Evolutionary conservation across 2,797 vertebrate genomes (phyloP).

Genomic region (Poeciliopsis presidionis): DNA sequence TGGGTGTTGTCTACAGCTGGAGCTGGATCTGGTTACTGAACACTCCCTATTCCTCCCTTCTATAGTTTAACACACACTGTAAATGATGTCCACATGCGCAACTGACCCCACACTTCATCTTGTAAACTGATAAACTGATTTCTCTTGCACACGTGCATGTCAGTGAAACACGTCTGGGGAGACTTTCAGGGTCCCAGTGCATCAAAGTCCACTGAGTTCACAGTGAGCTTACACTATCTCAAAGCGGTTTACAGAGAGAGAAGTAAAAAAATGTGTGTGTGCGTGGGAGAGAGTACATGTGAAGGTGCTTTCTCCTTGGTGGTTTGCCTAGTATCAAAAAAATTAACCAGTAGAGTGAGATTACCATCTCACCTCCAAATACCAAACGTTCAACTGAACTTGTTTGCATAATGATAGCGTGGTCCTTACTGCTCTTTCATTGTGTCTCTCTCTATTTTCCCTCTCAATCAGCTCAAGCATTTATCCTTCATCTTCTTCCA

Average conservation of each 20-base stretch:
- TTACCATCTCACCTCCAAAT: conserved; percentile 5
- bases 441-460: conserved; percentile 24
- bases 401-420: conserved; percentile 56
- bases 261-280: conserved; percentile 1
- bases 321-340: conserved; percentile 31
- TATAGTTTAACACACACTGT: conserved; percentile 36
- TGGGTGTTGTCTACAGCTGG: conserved; percentile 81
- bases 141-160: conserved; percentile 10
- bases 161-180: conserved; percentile 27
- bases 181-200: conserved; percentile 17
- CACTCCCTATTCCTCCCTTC: conserved; percentile 64
- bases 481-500: conserved; percentile 42
- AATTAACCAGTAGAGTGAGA: conserved; percentile 57
- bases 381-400: conserved; percentile 43
- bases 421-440: conserved; percentile 3
- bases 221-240: conserved; percentile 14
- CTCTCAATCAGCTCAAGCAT: conserved; percentile 5
- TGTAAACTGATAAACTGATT: conserved; percentile 12
- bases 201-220: conserved; percentile 24
- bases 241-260: neutral
- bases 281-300: neutral
- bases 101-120: conserved; percentile 26
- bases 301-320: conserved; percentile 17
- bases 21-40: conserved; percentile 74
- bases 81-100: conserved; percentile 37